These are phyloP conservation scores for Muricea muricata DNA, from an alignment of 92 coral and sea anemone genomes.

Conservation along the genomic window DNA sequence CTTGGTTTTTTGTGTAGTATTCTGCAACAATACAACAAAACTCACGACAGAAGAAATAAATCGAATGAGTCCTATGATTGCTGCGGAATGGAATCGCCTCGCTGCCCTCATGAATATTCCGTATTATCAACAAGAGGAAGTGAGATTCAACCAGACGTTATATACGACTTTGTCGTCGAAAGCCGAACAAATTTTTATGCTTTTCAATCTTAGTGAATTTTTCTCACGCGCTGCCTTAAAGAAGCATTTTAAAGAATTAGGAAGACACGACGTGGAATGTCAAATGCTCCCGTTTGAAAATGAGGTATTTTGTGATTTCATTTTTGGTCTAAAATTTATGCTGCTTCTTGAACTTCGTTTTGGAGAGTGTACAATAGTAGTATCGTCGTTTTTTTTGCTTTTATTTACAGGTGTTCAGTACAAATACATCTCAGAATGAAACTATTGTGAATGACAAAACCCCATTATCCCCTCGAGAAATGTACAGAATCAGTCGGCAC, in stretches of 20 bases:
- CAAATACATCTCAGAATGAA: neutral
- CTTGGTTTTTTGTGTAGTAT: no score
- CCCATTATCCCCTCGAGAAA: conserved; percentile 3
- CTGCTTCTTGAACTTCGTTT: no score
- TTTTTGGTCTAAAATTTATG: no score
- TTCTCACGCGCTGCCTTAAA: neutral
- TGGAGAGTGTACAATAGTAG: no score
- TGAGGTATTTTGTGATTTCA: no score
- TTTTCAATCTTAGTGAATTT: neutral
- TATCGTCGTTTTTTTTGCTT: no score
- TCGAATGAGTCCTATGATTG: neutral
- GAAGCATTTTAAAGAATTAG: neutral
- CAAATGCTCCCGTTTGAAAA: neutral
- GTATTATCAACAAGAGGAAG: conserved; percentile 4
- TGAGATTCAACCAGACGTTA: neutral
- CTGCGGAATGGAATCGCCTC: conserved; percentile 16
- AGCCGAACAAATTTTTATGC: neutral
- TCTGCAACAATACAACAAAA: neutral
- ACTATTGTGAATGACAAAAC: neutral
- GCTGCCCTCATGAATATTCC: conserved; percentile 31
- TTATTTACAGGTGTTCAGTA: no score
- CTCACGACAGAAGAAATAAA: neutral
- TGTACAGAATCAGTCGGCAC: no score
- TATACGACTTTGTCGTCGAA: neutral
- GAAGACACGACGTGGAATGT: neutral